Base-by-base conservation (phyloP, 2,888 invertebrate genomes). In the Cephus spinipes region DNA sequence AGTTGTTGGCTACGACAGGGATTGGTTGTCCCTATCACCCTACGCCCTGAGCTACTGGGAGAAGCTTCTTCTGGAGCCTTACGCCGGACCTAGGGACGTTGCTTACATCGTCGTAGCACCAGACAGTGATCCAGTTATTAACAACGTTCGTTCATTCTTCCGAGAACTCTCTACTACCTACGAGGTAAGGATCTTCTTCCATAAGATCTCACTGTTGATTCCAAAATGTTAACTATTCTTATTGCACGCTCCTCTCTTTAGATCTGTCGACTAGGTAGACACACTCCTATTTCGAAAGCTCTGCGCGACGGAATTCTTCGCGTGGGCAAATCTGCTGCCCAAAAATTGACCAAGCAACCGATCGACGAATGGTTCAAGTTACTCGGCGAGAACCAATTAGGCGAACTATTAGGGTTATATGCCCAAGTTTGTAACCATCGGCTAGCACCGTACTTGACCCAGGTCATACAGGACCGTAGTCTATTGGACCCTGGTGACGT, bases 1-100 rank as follows among this genome's bases (percentile, higher is more conserved):
- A 73, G 95, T 98, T 77, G 98, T 98, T 69, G 98, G 98, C 1
- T 97, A 97, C 92, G 99, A 99, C 89, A 96, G 97, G 87, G 99
- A 99, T 90, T 98, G 98, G 97, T 93, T 99, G 73, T 96, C 98
- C 11, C 93, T 98, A 69, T 97, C 98, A n/a, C 99, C 99, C 0
- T 97, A 98, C 90, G 97, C 98, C 75, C 94, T 99, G 71, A 95
- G 97, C 80, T 98, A 97, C 91, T 99, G 99, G 99, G 99, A 99
- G 91, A 96, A 98, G 87, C 93, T 99, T n/a, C 93, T 97, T n/a
- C 93, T 99, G 15, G 99, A 99, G 91, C 99, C 99, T 0, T 98
- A 98, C 91, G 96, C 98, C n/a, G 97, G 97, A 89, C 94, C 97
- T 9, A 94, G 99, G 55, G 99, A 99, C 91, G 95, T 99, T 1